Evolutionary conservation across 2,888 invertebrate species (phyloP).

Genomic region (Cerastoderma edule): DNA sequence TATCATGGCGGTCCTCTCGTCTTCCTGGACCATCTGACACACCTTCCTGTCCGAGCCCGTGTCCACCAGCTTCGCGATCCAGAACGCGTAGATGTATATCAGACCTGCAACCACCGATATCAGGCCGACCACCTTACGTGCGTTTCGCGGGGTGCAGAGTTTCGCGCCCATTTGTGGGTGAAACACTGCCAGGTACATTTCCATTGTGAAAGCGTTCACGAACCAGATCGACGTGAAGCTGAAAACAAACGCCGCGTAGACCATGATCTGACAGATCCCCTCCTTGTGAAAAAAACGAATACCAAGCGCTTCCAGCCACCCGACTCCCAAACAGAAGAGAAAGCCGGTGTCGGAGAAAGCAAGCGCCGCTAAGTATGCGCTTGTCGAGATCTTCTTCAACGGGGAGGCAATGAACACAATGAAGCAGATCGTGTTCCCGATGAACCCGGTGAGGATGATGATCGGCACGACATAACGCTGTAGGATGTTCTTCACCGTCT

Average conservation of each 20-base stretch:
- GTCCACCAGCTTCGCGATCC: conserved; percentile 61
- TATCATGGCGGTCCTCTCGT: conserved; percentile 56
- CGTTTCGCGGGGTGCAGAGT: conserved; percentile 57
- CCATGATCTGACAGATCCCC: conserved; percentile 70
- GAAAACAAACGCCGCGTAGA: conserved; percentile 71
- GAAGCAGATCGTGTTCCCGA: conserved; percentile 70
- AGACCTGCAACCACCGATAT: conserved; percentile 55
- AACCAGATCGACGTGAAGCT: conserved; percentile 75
- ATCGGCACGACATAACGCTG: conserved; percentile 67
- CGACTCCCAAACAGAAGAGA: conserved; percentile 65
- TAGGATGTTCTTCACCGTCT: conserved; percentile 82
- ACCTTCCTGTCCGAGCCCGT: conserved; percentile 30
- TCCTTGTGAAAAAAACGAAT: conserved; percentile 63
- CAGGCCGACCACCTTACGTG: conserved; percentile 56
- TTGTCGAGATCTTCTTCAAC: conserved; percentile 66
- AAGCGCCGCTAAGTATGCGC: conserved; percentile 70
- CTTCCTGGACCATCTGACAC: conserved; percentile 55
- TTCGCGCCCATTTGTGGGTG: conserved; percentile 59
- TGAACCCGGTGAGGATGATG: conserved; percentile 68
- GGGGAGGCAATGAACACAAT: conserved; percentile 68
- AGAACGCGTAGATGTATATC: conserved; percentile 67
- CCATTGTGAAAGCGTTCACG: conserved; percentile 71
- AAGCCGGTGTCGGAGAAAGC: conserved; percentile 71
- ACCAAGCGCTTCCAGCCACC: conserved; percentile 69
- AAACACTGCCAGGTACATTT: conserved; percentile 71